These are phyloP conservation scores for Acanthiza pusilla DNA, from an alignment of 2,797 vertebrate species.

Conservation along the genomic window DNA sequence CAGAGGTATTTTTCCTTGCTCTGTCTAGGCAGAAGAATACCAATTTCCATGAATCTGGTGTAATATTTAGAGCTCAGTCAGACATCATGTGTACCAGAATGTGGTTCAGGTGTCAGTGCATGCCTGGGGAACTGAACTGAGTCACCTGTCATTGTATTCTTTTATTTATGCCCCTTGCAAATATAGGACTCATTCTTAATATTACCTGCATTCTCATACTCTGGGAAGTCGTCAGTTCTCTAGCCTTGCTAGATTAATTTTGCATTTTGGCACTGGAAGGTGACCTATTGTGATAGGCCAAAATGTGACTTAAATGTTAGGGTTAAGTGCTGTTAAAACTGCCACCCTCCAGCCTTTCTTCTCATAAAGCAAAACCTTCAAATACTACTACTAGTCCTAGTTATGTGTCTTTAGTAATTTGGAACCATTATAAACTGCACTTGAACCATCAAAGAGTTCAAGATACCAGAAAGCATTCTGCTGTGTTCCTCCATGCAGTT, in stretches of 20 bases:
- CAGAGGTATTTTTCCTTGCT: not conserved
- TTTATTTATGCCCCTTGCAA: not conserved
- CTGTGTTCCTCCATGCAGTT: not conserved
- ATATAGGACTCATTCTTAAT: not conserved
- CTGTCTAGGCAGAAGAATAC: not conserved
- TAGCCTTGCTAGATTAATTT: not conserved
- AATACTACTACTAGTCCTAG: not conserved
- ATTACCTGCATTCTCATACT: not conserved
- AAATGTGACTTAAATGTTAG: not conserved
- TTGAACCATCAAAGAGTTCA: not conserved
- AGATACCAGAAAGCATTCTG: not conserved
- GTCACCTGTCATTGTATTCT: not conserved
- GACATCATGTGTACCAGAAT: not conserved
- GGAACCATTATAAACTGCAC: not conserved
- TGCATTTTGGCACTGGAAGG: not conserved
- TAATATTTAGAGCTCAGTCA: not conserved
- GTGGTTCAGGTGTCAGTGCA: not conserved
- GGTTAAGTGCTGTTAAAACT: not conserved
- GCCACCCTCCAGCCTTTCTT: fast-evolving
- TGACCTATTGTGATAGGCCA: not conserved
- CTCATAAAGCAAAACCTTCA: not conserved
- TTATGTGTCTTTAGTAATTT: not conserved
- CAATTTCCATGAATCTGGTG: not conserved
- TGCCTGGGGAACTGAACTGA: not conserved
- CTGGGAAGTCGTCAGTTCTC: not conserved